Percentiles rank a stretch among this genome's conserved stretches.
phyloP scores from a whole-genome alignment of 64 coral and sea anemone species.

The Stichodactyla mertensii region DNA sequence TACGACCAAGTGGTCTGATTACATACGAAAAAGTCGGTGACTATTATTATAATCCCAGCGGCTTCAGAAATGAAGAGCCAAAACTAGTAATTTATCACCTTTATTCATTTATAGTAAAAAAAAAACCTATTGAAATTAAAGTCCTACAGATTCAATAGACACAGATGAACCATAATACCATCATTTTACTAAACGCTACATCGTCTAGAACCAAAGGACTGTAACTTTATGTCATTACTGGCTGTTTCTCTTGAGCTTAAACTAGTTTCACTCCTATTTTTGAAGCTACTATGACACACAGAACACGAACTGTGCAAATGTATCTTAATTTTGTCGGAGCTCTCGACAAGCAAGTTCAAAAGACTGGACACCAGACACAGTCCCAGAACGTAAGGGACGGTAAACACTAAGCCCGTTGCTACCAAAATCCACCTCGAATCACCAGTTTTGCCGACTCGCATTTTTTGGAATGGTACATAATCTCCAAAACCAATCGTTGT shows the following conservation, averaged over 20 bases:
- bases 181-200: background rate
- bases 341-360: background rate
- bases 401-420: background rate
- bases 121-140: too few species aligned
- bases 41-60: too few species aligned
- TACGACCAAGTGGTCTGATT: too few species aligned
- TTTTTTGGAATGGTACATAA: background rate
- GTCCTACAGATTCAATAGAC: background rate
- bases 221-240: background rate
- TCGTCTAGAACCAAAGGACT: background rate
- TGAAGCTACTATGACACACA: background rate
- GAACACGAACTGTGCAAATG: background rate
- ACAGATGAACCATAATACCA: background rate
- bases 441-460: background rate
- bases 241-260: background rate
- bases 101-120: too few species aligned
- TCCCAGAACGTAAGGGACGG: background rate
- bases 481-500: constrained; percentile 18
- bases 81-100: too few species aligned
- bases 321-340: background rate
- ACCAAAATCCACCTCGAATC: background rate
- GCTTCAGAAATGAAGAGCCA: too few species aligned
- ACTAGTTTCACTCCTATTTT: background rate
- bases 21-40: too few species aligned
- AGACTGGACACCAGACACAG: background rate